Conservation (phyloP, 2,888 invertebrate species). For the Salticus scenicus region DNA sequence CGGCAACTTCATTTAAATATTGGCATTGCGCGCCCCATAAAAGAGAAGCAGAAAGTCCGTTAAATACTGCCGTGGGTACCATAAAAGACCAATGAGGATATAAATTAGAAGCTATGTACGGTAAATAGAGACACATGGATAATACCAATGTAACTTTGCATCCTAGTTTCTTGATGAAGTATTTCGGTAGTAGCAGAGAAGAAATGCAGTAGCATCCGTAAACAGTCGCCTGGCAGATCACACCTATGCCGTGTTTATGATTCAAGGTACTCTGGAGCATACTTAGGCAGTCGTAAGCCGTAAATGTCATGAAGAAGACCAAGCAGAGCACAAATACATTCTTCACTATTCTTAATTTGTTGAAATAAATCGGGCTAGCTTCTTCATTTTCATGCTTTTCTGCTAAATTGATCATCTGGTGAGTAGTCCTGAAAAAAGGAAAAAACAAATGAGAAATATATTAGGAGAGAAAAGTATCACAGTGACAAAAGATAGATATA, state of each 20-base stretch:
- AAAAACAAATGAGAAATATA: no score
- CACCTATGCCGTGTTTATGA: slow-evolving; percentile 90
- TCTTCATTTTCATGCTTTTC: no score
- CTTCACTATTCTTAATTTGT: slow-evolving; percentile 83
- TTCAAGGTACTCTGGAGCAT: slow-evolving; percentile 94
- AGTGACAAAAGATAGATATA: no score
- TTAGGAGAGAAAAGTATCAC: no score
- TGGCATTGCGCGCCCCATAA: slow-evolving; percentile 99
- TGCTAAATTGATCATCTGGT: no score
- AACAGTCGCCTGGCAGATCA: slow-evolving; percentile 90
- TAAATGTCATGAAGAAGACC: slow-evolving; percentile 96
- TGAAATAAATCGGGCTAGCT: neutral
- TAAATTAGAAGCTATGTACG: slow-evolving; percentile 95
- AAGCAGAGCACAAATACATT: slow-evolving; percentile 92
- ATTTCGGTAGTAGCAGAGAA: slow-evolving; percentile 95
- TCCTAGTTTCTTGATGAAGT: slow-evolving; percentile 92
- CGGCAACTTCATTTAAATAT: slow-evolving; percentile 94
- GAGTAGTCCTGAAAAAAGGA: no score
- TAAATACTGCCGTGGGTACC: slow-evolving; percentile 91
- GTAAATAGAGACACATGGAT: slow-evolving; percentile 93
- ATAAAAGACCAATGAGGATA: slow-evolving; percentile 90
- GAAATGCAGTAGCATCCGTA: slow-evolving; percentile 96
- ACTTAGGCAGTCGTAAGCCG: slow-evolving; percentile 95
- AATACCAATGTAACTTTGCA: slow-evolving; percentile 96
- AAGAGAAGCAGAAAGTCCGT: slow-evolving; percentile 95